phyloP scores from a whole-genome alignment of 92 coral and sea anemone species.

The Plumapathes pennacea region DNA sequence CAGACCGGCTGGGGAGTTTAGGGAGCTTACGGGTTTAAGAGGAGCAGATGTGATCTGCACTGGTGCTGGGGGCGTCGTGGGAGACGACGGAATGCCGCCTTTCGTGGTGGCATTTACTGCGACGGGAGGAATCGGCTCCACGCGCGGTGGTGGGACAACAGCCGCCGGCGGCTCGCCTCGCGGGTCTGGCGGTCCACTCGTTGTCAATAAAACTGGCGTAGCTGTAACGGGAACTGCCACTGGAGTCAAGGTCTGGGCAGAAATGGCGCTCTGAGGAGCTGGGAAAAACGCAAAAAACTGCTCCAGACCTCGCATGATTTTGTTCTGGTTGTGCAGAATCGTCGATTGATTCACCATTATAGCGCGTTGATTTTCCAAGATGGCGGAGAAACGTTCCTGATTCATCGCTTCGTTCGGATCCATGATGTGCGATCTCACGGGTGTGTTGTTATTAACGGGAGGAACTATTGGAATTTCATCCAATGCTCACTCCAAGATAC shows the following conservation, averaged over 20 bases:
- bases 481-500: no score
- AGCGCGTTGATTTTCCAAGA: conserved; percentile 97
- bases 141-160: conserved; percentile 70
- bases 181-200: conserved; percentile 27
- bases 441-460: no score
- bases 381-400: conserved; percentile 95
- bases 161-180: conserved; percentile 50
- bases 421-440: no score
- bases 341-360: conserved; percentile 94
- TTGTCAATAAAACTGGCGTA: not conserved
- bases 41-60: conserved; percentile 7
- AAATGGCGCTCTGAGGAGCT: conserved; percentile 41
- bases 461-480: no score
- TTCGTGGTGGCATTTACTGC: no score
- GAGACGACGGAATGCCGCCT: conserved; percentile 23
- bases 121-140: conserved; percentile 42
- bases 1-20: conserved; percentile 42
- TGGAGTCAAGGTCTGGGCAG: conserved; percentile 10
- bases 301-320: conserved; percentile 85
- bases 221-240: conserved; percentile 12
- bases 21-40: conserved; percentile 29
- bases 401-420: conserved; percentile 70
- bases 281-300: conserved; percentile 70
- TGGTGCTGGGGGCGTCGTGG: conserved; percentile 44
- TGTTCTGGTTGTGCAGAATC: conserved; percentile 87